Evolutionary conservation across 2,888 invertebrate species (phyloP), one percentile per base, ranked within the genome.

Genomic region (Epinotia brunnichana): DNA sequence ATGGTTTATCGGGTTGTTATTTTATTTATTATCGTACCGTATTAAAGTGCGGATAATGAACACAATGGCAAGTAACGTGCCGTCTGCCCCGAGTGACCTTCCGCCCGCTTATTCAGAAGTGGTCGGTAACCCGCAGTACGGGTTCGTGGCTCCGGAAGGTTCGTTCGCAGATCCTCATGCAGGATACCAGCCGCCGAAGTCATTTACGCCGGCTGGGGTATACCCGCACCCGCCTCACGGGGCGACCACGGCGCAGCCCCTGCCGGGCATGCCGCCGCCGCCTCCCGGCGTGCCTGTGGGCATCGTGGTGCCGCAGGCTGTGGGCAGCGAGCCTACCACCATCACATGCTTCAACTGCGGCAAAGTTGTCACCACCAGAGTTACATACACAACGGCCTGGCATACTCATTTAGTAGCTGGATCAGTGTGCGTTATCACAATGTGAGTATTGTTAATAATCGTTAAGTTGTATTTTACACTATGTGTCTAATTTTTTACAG

Each of bases 351-450:
- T 87, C 77, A 92, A 91, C 76, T 93, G 93, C 76, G 87, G 87
- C 21, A 92, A 92, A 84, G 85, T 91, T 39, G 91, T 92, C 35
- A 92, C 92, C 57, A 92, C 93, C 39, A 87, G 90, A 84, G 93
- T 93, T n/a, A 87, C 85, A 64, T 92, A 92, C 77, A 90, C 91
- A 53, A 92, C 93, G 13, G 91, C 92, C 54, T 93, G 92, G 93
- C 93, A 92, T 75, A 93, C 93, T 70, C 93, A 93, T 79, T 82
- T 93, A 76, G 90, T 92, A 41, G 92, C 92, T 74, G 92, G 92
- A 74, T 90, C 92, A 68, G 82, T 92, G 74, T 93, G 93, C 78
- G 87, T 93, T 19, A 89, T 90, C 64, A 92, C 92, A 17, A 91
- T 92, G 92, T 93, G 81, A 89, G 92, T 90, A 76, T 68, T 51